Evolutionary conservation across 2,113 vertebrate genomes (phyloP).

Genomic region (Crotalus helleri): DNA sequence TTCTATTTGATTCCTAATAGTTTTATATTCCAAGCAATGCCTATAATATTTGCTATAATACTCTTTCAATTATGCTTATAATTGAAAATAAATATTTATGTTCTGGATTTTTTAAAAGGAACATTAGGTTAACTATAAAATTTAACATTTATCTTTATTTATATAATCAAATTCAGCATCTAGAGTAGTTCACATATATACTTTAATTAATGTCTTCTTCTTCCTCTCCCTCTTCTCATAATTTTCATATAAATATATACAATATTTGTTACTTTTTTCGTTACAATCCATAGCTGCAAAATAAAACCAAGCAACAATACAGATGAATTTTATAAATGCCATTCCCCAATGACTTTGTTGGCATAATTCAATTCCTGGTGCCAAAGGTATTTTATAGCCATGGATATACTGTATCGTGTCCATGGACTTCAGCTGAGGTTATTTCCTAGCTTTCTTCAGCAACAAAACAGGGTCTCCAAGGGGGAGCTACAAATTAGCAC

Average conservation of each 20-base stretch:
- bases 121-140: slow-evolving; percentile 45
- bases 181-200: slow-evolving; percentile 5
- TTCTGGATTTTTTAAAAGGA: not conserved
- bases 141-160: not conserved
- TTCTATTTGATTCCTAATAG: not conserved
- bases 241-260: slow-evolving; percentile 75
- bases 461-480: not conserved
- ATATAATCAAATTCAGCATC: slow-evolving; percentile 22
- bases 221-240: slow-evolving; percentile 27
- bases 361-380: not conserved
- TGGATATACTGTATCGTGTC: not conserved
- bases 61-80: slow-evolving; percentile 23
- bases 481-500: not conserved
- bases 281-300: slow-evolving; percentile 59
- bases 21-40: not conserved
- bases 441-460: not conserved
- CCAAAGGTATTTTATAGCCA: not conserved
- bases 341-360: not conserved
- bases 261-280: slow-evolving; percentile 58
- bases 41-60: not conserved
- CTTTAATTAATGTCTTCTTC: slow-evolving; percentile 36
- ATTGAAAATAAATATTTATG: slow-evolving; percentile 31
- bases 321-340: slow-evolving; percentile 18
- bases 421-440: not conserved
- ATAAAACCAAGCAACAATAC: slow-evolving; percentile 49